A percentile compares a stretch with the other conserved stretches of the same genome.
Conservation (phyloP, 2,888 invertebrate genomes). For the Volucella inflata region DNA sequence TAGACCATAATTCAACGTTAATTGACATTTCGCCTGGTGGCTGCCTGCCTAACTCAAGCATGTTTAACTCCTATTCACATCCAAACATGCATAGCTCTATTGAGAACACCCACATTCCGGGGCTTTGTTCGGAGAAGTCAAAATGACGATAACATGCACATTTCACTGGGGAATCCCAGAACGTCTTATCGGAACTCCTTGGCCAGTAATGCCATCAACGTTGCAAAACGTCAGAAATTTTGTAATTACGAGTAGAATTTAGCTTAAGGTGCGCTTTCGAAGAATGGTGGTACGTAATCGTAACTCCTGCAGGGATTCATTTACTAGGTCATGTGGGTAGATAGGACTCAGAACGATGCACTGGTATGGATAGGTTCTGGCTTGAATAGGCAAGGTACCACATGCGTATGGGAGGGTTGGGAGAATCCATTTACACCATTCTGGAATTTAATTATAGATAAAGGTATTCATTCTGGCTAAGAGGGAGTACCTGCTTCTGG, state of each 20-base stretch:
- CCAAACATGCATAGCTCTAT: neutral
- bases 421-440: constrained; percentile 43
- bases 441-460: constrained; percentile 69
- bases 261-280: constrained; percentile 37
- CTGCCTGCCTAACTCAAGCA: constrained; percentile 27
- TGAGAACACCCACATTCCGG: constrained; percentile 15
- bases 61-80: constrained; percentile 39
- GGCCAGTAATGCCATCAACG: constrained; percentile 17
- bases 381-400: neutral
- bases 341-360: neutral
- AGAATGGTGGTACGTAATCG: neutral
- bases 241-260: constrained; percentile 67
- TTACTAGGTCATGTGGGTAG: neutral
- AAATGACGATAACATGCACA: constrained; percentile 43
- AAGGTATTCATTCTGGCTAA: constrained; percentile 37
- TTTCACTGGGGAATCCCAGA: constrained; percentile 4
- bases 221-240: constrained; percentile 49
- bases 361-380: neutral
- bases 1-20: constrained; percentile 70
- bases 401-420: neutral
- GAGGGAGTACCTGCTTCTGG: constrained; percentile 15
- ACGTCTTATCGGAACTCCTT: neutral
- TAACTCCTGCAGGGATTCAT: neutral
- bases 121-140: constrained; percentile 51
- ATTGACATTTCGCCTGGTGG: constrained; percentile 63